Base-by-base conservation (phyloP, 2,113 vertebrate species). In the Numenius arquata region DNA sequence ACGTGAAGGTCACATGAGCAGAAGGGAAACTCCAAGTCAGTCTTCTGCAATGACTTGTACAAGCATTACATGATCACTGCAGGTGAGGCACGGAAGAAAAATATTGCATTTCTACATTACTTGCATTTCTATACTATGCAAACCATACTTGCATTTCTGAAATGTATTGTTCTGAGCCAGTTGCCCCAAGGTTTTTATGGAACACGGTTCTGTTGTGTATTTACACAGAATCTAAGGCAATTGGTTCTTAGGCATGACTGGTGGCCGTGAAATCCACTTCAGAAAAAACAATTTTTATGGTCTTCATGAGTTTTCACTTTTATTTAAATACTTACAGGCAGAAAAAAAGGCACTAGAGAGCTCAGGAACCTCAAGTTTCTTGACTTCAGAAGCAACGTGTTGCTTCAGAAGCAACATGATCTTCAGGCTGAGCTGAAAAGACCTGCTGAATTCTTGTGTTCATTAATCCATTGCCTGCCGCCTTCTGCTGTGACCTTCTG, bases 401-500 rank as follows among this genome's bases (percentile, higher is more conserved):
- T n/a, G n/a, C 61, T 87, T 52, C 9, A 32, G 77, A 76, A 87
- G 72, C 84, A 34, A 43, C 0, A 1, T 2, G 14, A 70, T 25
- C 55, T 27, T n/a, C 61, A 56, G 55, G 48, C 47, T 41, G 41
- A 76, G 70, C 48, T 47, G 89, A 65, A 9, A 27, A 73, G 70
- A 45, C 36, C 50, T 59, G 81, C 55, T 67, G 65, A 16, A 65
- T 17, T 58, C 75, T 63, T 34, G 41, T 76, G 83, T 18, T 83
- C 80, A 19, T 56, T 71, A 79, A 92, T 78, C 73, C 85, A 87
- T 67, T 48, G 83, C 79, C 88, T 93, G 48, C 55, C 4, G 12
- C 22, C 73, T 93, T 70, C 87, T 95, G 93, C 89, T 96, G 91
- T 75, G 92, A 96, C 88, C 95, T 90, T 58, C 89, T 93, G 87